Percentiles rank a stretch among this genome's conserved stretches.
Conservation (phyloP, 2,888 invertebrate genomes). For the Acanthosepion lycidas region DNA sequence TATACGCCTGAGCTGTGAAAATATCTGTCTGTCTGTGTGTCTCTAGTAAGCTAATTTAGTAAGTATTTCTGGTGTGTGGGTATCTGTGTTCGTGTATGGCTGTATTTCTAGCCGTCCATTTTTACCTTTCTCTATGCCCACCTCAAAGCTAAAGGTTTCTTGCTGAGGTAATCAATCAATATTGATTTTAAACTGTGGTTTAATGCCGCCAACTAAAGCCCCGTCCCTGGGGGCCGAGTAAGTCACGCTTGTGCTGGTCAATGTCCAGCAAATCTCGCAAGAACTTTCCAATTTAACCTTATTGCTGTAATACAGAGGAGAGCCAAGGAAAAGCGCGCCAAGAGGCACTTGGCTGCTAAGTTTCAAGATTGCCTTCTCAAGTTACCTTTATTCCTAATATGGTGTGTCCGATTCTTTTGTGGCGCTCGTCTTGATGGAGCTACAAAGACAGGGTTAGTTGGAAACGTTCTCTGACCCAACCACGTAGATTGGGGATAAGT, state of each 20-base stretch:
- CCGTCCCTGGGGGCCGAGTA: not conserved
- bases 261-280: not conserved
- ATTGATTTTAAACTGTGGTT: not conserved
- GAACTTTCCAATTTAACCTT: constrained; percentile 12
- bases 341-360: not conserved
- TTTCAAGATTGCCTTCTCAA: not conserved
- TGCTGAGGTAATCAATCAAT: not conserved
- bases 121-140: not conserved
- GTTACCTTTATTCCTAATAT: not conserved
- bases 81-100: no score
- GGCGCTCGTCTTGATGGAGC: no score
- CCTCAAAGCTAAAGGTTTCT: not conserved
- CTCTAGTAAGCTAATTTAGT: no score
- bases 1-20: no score
- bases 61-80: no score
- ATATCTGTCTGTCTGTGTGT: no score
- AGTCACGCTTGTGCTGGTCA: not conserved
- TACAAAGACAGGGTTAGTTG: no score
- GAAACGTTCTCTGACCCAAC: no score
- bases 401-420: no score
- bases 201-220: not conserved
- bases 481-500: no score
- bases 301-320: not conserved
- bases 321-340: not conserved
- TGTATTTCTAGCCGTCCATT: no score